Evolutionary conservation across 2,797 vertebrate species (phyloP).

Genomic region (Toxotes lorentzi): DNA sequence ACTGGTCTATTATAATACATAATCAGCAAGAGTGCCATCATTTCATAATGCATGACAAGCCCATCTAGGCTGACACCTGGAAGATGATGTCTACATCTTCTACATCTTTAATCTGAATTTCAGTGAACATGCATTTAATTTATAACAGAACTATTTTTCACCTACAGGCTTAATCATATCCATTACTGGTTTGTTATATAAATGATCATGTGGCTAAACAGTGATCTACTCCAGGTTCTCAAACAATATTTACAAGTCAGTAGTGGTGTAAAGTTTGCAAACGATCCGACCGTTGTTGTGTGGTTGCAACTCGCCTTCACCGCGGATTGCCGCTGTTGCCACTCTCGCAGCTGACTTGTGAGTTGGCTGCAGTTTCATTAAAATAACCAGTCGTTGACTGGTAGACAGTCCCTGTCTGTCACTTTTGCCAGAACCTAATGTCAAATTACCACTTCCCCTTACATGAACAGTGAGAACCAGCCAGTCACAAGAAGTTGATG

Average conservation of each 20-base stretch:
- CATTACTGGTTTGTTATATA: slow-evolving; percentile 13
- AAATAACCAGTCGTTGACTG: too few relatives aligned
- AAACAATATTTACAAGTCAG: slow-evolving; percentile 29
- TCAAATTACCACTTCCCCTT: too few relatives aligned
- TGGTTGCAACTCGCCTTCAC: too few relatives aligned
- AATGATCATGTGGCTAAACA: slow-evolving; percentile 22
- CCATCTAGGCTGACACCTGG: slow-evolving; percentile 33
- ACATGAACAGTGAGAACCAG: too few relatives aligned
- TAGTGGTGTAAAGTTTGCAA: too few relatives aligned
- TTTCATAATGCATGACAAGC: slow-evolving; percentile 46
- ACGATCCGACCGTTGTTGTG: too few relatives aligned
- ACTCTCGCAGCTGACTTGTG: too few relatives aligned
- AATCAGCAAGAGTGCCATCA: slow-evolving; percentile 42
- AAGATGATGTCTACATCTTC: slow-evolving; percentile 14
- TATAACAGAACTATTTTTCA: slow-evolving; percentile 20
- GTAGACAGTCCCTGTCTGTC: too few relatives aligned
- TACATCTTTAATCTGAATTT: slow-evolving; percentile 53
- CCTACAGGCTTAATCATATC: slow-evolving; percentile 8
- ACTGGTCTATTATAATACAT: slow-evolving; percentile 30
- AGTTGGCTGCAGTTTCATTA: too few relatives aligned
- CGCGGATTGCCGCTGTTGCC: too few relatives aligned
- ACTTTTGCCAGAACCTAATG: too few relatives aligned
- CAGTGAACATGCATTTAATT: slow-evolving; percentile 44
- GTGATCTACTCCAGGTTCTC: slow-evolving; percentile 15
- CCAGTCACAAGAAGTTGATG: too few relatives aligned